These are phyloP conservation scores for Eubasilissa regina DNA, from an alignment of 1,140 invertebrate species.

Conservation along the genomic window DNA sequence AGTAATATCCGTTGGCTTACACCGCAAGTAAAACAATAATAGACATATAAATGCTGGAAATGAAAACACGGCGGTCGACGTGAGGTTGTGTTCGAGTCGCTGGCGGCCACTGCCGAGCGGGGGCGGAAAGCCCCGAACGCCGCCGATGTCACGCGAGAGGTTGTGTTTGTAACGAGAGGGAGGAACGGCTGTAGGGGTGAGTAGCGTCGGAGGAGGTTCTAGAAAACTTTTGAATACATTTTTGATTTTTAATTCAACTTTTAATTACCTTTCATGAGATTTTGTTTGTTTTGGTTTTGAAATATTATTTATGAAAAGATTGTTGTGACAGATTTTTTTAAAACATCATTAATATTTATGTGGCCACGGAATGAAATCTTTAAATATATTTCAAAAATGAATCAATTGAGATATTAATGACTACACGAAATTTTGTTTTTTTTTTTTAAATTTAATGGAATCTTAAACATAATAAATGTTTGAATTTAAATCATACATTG, in stretches of 20 bases:
- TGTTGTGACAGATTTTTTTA: conserved; percentile 28
- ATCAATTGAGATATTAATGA: neutral
- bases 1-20: conserved; percentile 43
- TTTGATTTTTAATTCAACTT: conserved; percentile 45
- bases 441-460: neutral
- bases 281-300: neutral
- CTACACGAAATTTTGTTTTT: too few relatives aligned
- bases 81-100: conserved; percentile 35
- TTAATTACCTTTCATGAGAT: conserved; percentile 38
- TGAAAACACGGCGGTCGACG: conserved; percentile 56
- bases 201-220: conserved; percentile 9
- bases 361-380: neutral
- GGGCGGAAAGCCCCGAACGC: conserved; percentile 36
- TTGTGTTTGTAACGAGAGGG: conserved; percentile 32
- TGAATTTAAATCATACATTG: too few relatives aligned
- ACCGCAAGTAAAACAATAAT: conserved; percentile 60
- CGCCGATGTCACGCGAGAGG: conserved; percentile 44
- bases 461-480: neutral
- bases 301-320: conserved; percentile 20
- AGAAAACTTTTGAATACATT: conserved; percentile 40
- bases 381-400: neutral
- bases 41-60: conserved; percentile 59
- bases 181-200: neutral
- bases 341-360: conserved; percentile 3
- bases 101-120: conserved; percentile 46